A percentile compares a stretch with the other conserved stretches of the same genome.
phyloP scores from a whole-genome alignment of 1,140 invertebrate species.

The Drosophila subpulchrella region DNA sequence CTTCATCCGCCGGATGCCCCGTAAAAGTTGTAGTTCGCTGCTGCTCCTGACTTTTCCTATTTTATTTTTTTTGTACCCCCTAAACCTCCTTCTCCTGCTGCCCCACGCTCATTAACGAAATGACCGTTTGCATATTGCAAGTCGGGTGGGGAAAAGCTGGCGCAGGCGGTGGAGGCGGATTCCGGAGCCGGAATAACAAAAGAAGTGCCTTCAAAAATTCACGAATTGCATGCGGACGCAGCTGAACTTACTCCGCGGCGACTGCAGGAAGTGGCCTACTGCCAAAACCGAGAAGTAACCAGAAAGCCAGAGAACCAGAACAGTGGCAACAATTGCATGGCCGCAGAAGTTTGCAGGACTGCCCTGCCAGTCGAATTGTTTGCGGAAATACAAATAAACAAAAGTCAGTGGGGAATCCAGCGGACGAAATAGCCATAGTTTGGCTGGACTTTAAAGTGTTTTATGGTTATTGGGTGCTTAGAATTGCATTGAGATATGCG shows the following conservation, averaged over 20 bases:
- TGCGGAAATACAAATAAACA: conserved; percentile 80
- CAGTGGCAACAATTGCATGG: conserved; percentile 41
- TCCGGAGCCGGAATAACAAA: conserved; percentile 45
- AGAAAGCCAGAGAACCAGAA: not conserved
- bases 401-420: conserved; percentile 57
- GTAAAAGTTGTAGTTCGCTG: conserved; percentile 66
- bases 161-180: not conserved
- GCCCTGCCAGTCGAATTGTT: conserved; percentile 66
- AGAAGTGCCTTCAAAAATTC: conserved; percentile 77
- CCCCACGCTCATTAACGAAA: conserved; percentile 80
- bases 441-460: conserved; percentile 62
- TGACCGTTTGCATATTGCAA: conserved; percentile 82
- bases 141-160: not conserved
- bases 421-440: conserved; percentile 18
- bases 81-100: not conserved
- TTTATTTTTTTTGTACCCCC: not conserved
- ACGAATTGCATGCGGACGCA: conserved; percentile 70
- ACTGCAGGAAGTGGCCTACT: conserved; percentile 75
- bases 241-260: conserved; percentile 34
- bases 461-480: conserved; percentile 77
- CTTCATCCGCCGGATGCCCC: conserved; percentile 71
- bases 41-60: conserved; percentile 9
- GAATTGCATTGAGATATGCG: conserved; percentile 59
- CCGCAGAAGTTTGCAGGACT: conserved; percentile 68
- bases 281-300: conserved; percentile 26